phyloP scores from a whole-genome alignment of 2,113 vertebrate species.

The Passer domesticus region DNA sequence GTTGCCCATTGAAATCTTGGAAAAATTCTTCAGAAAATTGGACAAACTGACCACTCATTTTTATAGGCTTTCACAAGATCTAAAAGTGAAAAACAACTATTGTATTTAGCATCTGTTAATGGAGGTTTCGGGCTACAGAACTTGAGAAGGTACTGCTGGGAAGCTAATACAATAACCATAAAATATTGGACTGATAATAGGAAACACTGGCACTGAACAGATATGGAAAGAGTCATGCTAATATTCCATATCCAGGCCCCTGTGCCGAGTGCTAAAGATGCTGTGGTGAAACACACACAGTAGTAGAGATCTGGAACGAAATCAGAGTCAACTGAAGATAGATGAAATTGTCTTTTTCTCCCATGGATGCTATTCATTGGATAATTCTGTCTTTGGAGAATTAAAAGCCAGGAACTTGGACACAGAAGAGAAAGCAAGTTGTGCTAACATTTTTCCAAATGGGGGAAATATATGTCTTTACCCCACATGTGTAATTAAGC shows the following conservation, averaged over 20 bases:
- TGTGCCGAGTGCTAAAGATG: conserved; percentile 7
- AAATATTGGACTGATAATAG: conserved; percentile 62
- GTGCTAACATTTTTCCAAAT: not conserved
- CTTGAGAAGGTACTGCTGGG: conserved; percentile 56
- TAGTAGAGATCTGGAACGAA: conserved; percentile 28
- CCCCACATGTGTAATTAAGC: not conserved
- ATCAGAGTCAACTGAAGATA: not conserved
- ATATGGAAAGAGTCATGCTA: conserved; percentile 49
- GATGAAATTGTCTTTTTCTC: not conserved
- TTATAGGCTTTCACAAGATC: conserved; percentile 50
- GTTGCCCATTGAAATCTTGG: conserved; percentile 64
- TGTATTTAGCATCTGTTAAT: conserved; percentile 65
- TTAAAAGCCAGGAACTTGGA: conserved; percentile 5
- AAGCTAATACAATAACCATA: conserved; percentile 59
- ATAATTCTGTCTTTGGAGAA: not conserved
- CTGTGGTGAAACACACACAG: not conserved
- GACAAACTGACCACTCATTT: conserved; percentile 63
- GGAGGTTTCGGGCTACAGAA: conserved; percentile 58
- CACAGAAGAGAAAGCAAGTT: not conserved
- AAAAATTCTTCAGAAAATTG: conserved; percentile 67
- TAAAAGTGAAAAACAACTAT: conserved; percentile 64
- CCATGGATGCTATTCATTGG: not conserved
- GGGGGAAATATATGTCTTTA: not conserved
- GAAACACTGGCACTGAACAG: conserved; percentile 57
- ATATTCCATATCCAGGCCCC: conserved; percentile 33